A percentile compares a stretch with the other conserved stretches of the same genome.
phyloP scores from a whole-genome alignment of 1,140 invertebrate genomes.

The Orussus abietinus region DNA sequence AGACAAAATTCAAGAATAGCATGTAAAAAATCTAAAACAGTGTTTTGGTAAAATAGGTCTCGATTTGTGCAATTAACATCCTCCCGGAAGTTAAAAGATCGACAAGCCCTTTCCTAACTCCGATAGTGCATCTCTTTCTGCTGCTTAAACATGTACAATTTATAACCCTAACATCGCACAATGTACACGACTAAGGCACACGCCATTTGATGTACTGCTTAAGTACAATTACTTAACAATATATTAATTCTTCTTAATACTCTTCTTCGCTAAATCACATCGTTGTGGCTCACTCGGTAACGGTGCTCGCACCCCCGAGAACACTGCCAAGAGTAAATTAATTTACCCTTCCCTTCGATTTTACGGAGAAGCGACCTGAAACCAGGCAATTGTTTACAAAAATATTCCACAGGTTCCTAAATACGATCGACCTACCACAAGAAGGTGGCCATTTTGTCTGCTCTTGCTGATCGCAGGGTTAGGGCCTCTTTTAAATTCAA shows the following conservation, averaged over 20 bases:
- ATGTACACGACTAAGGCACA: neutral
- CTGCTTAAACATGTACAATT: neutral
- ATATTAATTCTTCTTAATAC: constrained; percentile 29
- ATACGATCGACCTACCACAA: constrained; percentile 65
- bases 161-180: neutral
- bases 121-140: neutral
- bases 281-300: constrained; percentile 10
- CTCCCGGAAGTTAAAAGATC: too few relatives aligned
- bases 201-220: constrained; percentile 10
- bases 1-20: neutral
- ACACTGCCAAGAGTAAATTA: too few relatives aligned
- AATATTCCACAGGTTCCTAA: constrained; percentile 1
- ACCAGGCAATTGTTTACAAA: constrained; percentile 7
- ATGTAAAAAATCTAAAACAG: neutral
- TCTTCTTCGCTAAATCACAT: constrained; percentile 27
- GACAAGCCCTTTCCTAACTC: neutral
- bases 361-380: constrained; percentile 40
- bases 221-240: constrained; percentile 13
- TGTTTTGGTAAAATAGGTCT: neutral
- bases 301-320: constrained; percentile 8
- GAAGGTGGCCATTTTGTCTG: constrained; percentile 73
- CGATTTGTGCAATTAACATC: too few relatives aligned
- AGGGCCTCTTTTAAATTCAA: constrained; percentile 69
- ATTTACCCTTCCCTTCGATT: constrained; percentile 14
- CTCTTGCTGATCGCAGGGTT: constrained; percentile 68